Base-by-base conservation (phyloP, 2,888 invertebrate genomes). In the Palloptera scutellata region DNA sequence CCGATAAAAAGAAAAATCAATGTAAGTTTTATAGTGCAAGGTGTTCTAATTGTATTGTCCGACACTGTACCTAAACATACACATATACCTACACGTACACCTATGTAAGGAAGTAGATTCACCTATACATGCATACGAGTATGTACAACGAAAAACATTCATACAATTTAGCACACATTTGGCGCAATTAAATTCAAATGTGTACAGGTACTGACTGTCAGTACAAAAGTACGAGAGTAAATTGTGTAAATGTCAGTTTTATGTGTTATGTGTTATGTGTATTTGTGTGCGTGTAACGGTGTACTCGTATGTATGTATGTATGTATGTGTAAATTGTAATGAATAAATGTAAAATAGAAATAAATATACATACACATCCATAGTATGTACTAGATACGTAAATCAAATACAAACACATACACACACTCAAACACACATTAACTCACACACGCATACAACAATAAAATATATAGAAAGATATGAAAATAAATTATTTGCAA, bases 101-200 rank as follows among this genome's bases (percentile, higher is more conserved):
- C 11, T 1, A 45, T 45, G 13, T 13, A 45, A 45, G 13, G 10
- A 45, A 12, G 45, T 13, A 48, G 13, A 48, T 48, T 48, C 15
- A 15, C 15, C 3, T 48, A 15, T 4, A 15, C 15, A 48, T 48
- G 10, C 15, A 19, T 45, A 10, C 42, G 62, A 13, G 10, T 45
- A 15, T 20, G 12, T 45, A 12, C 51, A 52, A 53, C 10, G 12
- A 13, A 41, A 53, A 48, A 45, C 77, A 77, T 77, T 77, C 78
- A 78, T 78, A 77, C 77, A 78, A 77, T 78, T 77, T 77, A 78
- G 74, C 78, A 78, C 78, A 77, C 77, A 77, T 48, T 78, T 77
- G 78, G 77, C 78, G 76, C 78, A 77, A 78, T 77, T 77, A 78
- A 75, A 77, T 76, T 75, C 77, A 77, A 77, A 77, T 76, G 78